These are phyloP conservation scores for Hypsopygia costalis DNA, from an alignment of 2,888 invertebrate genomes.

Conservation along the genomic window DNA sequence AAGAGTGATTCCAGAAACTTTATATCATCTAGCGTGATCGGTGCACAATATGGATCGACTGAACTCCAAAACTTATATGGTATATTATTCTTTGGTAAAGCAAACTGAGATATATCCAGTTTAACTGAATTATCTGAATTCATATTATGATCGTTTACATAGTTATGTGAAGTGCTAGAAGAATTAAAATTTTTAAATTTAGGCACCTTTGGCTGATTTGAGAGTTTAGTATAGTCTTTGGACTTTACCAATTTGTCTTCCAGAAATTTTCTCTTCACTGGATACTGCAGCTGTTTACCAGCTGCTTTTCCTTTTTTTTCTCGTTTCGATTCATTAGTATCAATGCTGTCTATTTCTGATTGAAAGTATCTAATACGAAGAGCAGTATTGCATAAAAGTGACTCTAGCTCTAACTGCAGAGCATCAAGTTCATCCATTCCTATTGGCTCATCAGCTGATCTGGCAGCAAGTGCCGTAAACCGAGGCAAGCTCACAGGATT, in stretches of 20 bases:
- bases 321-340: conserved; percentile 77
- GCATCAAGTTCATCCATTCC: conserved; percentile 94
- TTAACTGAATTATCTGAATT: conserved; percentile 78
- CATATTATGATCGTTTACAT: conserved; percentile 52
- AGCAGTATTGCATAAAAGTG: conserved; percentile 90
- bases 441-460: conserved; percentile 87
- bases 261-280: conserved; percentile 77
- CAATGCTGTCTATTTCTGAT: conserved; percentile 85
- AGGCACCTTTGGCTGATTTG: conserved; percentile 80
- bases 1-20: conserved; percentile 82
- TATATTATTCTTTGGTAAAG: conserved; percentile 93
- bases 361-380: conserved; percentile 89
- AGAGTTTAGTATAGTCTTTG: conserved; percentile 76
- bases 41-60: conserved; percentile 95
- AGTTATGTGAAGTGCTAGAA: conserved; percentile 65
- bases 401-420: conserved; percentile 93
- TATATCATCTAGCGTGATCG: conserved; percentile 92
- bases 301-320: conserved; percentile 77
- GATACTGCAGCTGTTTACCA: conserved; percentile 75
- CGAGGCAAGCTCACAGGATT: conserved; percentile 84
- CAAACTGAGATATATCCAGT: conserved; percentile 84
- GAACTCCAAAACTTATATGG: conserved; percentile 98
- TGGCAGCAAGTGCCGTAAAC: conserved; percentile 83
- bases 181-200: conserved; percentile 78
- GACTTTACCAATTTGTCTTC: conserved; percentile 80